phyloP scores from a whole-genome alignment of 2,797 vertebrate genomes.

The Chaetodon trifasciatus region DNA sequence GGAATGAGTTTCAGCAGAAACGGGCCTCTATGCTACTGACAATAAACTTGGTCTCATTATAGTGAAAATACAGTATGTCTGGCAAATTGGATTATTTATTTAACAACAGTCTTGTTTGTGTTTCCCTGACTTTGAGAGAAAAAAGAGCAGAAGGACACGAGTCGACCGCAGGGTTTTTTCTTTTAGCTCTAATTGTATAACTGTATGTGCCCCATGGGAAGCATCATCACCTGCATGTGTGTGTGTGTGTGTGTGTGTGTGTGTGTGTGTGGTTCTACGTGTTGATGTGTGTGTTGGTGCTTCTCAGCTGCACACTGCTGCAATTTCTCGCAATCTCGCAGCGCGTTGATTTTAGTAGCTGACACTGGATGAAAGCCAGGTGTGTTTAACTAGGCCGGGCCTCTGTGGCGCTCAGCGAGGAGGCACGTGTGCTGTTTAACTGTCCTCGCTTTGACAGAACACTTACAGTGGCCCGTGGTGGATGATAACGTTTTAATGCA shows the following conservation, averaged over 20 bases:
- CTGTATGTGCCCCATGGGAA: slow-evolving; percentile 48
- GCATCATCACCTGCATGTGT: slow-evolving; percentile 34
- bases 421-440: slow-evolving; percentile 51
- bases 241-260: slow-evolving; percentile 37
- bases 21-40: not conserved
- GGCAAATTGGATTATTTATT: slow-evolving; percentile 20
- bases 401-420: slow-evolving; percentile 47
- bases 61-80: slow-evolving; percentile 20
- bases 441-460: slow-evolving; percentile 46
- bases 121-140: slow-evolving; percentile 31
- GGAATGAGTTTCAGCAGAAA: slow-evolving; percentile 1
- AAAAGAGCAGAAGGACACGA: slow-evolving; percentile 39
- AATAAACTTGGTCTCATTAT: slow-evolving; percentile 15
- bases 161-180: slow-evolving; percentile 46
- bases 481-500: slow-evolving; percentile 38
- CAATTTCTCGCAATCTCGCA: slow-evolving; percentile 41
- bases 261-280: slow-evolving; percentile 32
- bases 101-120: slow-evolving; percentile 17
- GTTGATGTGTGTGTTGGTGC: slow-evolving; percentile 34
- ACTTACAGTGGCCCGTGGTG: slow-evolving; percentile 29
- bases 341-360: slow-evolving; percentile 56
- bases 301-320: slow-evolving; percentile 49
- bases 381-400: slow-evolving; percentile 54
- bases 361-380: slow-evolving; percentile 54
- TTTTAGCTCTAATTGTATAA: slow-evolving; percentile 72